Conservation (phyloP, 2,113 vertebrate species). For the Pteronura brasiliensis region DNA sequence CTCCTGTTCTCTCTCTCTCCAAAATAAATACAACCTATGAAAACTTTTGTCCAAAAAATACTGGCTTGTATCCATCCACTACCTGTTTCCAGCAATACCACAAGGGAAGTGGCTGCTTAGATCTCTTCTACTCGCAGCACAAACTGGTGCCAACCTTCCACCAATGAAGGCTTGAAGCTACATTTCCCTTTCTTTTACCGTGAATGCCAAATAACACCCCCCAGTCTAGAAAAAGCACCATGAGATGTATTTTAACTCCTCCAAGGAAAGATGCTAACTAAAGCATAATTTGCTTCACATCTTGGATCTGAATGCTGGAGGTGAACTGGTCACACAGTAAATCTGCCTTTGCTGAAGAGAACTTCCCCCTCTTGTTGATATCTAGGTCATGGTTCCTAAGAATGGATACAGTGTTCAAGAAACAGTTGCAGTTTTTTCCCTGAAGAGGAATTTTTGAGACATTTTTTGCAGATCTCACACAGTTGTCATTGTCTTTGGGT, state of each 20-base stretch:
- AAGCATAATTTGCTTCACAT: not conserved
- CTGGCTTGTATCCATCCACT: not conserved
- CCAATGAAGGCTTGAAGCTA: not conserved
- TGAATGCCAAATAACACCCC: not conserved
- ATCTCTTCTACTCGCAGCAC: not conserved
- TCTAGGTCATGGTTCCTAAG: slow-evolving; percentile 53
- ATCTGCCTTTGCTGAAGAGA: slow-evolving; percentile 28
- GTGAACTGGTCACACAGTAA: not conserved
- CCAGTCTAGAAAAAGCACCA: not conserved
- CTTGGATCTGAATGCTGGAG: not conserved
- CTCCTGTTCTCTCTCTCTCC: not conserved
- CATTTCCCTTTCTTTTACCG: not conserved
- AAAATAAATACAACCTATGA: not conserved
- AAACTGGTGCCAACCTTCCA: not conserved
- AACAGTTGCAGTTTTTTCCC: not conserved
- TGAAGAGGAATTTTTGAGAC: not conserved
- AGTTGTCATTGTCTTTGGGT: not conserved
- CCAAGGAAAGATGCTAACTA: not conserved
- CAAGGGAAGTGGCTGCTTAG: not conserved
- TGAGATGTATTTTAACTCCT: not conserved
- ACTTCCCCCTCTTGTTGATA: slow-evolving; percentile 26
- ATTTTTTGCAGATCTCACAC: slow-evolving; percentile 3
- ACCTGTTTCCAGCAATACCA: not conserved
- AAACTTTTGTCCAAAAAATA: not conserved
- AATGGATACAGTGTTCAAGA: slow-evolving; percentile 40